phyloP scores from a whole-genome alignment of 2,888 invertebrate species.

The Macrostomum cliftonense region DNA sequence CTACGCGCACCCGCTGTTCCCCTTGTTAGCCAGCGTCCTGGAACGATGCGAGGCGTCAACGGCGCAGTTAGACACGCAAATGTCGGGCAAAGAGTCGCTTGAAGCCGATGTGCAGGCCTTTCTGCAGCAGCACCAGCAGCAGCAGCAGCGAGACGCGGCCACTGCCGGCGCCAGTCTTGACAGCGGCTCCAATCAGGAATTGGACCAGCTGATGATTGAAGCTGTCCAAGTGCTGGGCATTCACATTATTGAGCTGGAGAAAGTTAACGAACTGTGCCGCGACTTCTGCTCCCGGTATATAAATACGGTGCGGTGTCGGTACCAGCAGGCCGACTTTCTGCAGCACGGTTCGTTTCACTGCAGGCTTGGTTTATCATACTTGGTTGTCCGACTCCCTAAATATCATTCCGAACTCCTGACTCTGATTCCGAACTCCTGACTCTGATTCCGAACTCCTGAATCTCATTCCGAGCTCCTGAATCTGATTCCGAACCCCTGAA shows the following conservation, averaged over 20 bases:
- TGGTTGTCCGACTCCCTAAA: too few relatives aligned
- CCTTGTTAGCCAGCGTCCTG: slow-evolving; percentile 31
- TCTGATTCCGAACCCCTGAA: too few relatives aligned
- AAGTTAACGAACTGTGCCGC: slow-evolving; percentile 77
- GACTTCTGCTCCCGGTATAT: slow-evolving; percentile 81
- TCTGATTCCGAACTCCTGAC: too few relatives aligned
- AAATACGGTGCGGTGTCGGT: slow-evolving; percentile 40
- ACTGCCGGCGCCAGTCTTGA: slow-evolving; percentile 47
- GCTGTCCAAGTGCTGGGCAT: slow-evolving; percentile 72
- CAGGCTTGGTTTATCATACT: too few relatives aligned
- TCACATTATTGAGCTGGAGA: slow-evolving; percentile 72
- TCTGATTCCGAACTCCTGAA: too few relatives aligned
- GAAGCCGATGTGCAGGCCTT: slow-evolving; percentile 51
- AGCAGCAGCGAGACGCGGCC: slow-evolving; percentile 47
- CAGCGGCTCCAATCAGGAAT: slow-evolving; percentile 45
- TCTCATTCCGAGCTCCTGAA: too few relatives aligned
- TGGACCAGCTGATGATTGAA: slow-evolving; percentile 54
- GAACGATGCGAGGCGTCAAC: slow-evolving; percentile 35
- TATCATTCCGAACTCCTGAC: too few relatives aligned
- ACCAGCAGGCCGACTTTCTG: too few relatives aligned
- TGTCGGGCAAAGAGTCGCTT: slow-evolving; percentile 20
- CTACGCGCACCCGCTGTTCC: slow-evolving; percentile 32
- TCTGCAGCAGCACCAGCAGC: slow-evolving; percentile 56
- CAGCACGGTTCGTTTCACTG: too few relatives aligned
- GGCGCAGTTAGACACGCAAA: slow-evolving; percentile 22